These are phyloP conservation scores for Maconellicoccus hirsutus DNA, from an alignment of 1,140 invertebrate genomes.

Conservation along the genomic window DNA sequence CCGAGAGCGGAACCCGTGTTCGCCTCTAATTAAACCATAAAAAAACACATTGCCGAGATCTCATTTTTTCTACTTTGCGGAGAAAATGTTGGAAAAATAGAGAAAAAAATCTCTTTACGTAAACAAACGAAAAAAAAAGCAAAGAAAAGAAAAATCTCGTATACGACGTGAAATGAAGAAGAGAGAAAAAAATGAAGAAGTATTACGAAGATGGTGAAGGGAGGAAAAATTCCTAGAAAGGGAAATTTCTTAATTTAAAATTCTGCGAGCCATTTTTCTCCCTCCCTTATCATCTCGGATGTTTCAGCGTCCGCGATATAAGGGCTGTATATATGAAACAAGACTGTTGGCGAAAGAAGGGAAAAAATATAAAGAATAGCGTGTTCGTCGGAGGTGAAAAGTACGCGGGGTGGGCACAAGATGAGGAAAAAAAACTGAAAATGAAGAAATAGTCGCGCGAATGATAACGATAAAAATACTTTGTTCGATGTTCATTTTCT, in stretches of 20 bases:
- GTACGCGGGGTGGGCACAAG: neutral
- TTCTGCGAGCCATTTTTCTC: neutral
- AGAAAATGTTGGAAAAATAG: too few relatives aligned
- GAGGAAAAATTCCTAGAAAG: neutral
- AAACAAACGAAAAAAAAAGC: too few relatives aligned
- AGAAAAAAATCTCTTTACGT: too few relatives aligned
- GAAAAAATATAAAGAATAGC: neutral
- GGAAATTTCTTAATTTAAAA: constrained; percentile 10
- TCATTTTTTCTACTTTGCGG: too few relatives aligned
- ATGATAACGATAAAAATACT: constrained; percentile 22
- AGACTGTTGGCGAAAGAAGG: neutral
- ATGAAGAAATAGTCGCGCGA: constrained; percentile 19
- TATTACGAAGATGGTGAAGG: neutral
- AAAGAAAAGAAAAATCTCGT: neutral
- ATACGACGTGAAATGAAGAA: constrained; percentile 4
- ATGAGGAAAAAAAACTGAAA: constrained; percentile 11
- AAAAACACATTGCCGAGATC: too few relatives aligned
- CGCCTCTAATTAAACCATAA: too few relatives aligned
- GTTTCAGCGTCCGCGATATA: too few relatives aligned
- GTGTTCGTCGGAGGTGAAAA: neutral
- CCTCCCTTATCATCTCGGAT: too few relatives aligned
- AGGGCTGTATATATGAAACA: too few relatives aligned
- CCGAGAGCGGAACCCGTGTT: too few relatives aligned
- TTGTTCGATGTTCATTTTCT: constrained; percentile 20
- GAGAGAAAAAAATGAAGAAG: neutral